Percentiles rank a stretch among this genome's conserved stretches.
Conservation (phyloP, 2,888 invertebrate genomes). For the Sacculina carcini region DNA sequence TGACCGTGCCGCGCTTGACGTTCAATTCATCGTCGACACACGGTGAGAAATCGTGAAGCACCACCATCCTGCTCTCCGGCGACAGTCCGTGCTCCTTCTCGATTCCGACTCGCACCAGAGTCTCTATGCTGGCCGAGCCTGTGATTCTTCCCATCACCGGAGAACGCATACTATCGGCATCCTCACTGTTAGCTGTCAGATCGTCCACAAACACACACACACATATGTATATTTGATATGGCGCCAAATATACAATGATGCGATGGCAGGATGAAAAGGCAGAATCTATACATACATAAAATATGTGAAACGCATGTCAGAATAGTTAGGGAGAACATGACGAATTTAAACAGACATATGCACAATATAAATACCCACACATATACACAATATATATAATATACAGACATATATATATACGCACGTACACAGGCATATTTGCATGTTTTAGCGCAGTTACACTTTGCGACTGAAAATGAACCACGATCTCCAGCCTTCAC, state of each 20-base stretch:
- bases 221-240: not conserved
- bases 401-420: not conserved
- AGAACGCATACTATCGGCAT: too few relatives aligned
- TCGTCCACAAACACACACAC: not conserved
- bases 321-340: too few relatives aligned
- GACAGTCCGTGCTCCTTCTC: slow-evolving; percentile 52
- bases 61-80: slow-evolving; percentile 82
- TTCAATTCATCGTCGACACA: slow-evolving; percentile 84
- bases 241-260: not conserved
- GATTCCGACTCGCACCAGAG: slow-evolving; percentile 60
- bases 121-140: slow-evolving; percentile 78
- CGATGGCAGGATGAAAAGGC: too few relatives aligned
- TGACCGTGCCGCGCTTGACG: slow-evolving; percentile 55
- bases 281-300: too few relatives aligned
- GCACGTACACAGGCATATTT: not conserved
- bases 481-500: too few relatives aligned
- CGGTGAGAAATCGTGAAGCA: slow-evolving; percentile 75
- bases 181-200: too few relatives aligned
- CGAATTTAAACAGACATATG: not conserved
- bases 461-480: too few relatives aligned
- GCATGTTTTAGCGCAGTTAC: too few relatives aligned
- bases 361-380: not conserved
- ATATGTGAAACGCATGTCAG: too few relatives aligned
- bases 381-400: slow-evolving; percentile 3
- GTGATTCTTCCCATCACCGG: slow-evolving; percentile 77